phyloP scores from a whole-genome alignment of 2,113 vertebrate species.

The Engystomops pustulosus region DNA sequence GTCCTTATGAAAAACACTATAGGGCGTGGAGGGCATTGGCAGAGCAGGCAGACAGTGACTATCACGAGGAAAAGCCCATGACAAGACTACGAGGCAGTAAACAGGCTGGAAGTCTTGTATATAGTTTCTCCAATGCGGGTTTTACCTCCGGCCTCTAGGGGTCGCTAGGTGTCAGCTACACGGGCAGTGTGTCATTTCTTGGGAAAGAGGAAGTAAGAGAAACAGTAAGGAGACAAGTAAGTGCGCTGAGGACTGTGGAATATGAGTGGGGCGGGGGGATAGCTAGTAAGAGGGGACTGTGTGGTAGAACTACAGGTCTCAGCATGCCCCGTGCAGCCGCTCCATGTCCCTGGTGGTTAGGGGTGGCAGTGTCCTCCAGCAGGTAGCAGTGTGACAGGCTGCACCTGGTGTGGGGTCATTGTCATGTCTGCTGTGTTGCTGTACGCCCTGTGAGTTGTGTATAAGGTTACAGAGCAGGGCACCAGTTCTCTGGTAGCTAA shows the following conservation, averaged over 20 bases:
- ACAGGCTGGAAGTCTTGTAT: too few species aligned
- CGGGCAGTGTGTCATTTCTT: neutral
- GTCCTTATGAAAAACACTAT: too few species aligned
- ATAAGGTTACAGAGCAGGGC: too few species aligned
- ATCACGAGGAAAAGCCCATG: neutral
- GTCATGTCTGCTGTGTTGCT: too few species aligned
- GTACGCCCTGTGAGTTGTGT: too few species aligned
- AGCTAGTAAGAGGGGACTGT: neutral
- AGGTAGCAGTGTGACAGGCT: too few species aligned
- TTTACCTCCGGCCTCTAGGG: constrained; percentile 14
- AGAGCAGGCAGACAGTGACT: neutral
- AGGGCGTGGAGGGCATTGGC: too few species aligned
- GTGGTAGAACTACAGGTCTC: neutral
- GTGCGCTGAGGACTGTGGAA: neutral
- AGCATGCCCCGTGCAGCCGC: neutral
- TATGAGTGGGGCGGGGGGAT: neutral
- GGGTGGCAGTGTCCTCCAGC: neutral
- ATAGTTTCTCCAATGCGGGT: neutral
- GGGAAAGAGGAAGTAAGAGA: constrained; percentile 2
- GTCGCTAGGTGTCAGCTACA: neutral
- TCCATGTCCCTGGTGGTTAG: neutral
- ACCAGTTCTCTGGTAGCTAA: too few species aligned
- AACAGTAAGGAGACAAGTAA: neutral
- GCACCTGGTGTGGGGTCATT: too few species aligned
- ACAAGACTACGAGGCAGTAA: too few species aligned